Evolutionary conservation across 1,140 invertebrate species (phyloP).

Genomic region (Steinernema feltiae): DNA sequence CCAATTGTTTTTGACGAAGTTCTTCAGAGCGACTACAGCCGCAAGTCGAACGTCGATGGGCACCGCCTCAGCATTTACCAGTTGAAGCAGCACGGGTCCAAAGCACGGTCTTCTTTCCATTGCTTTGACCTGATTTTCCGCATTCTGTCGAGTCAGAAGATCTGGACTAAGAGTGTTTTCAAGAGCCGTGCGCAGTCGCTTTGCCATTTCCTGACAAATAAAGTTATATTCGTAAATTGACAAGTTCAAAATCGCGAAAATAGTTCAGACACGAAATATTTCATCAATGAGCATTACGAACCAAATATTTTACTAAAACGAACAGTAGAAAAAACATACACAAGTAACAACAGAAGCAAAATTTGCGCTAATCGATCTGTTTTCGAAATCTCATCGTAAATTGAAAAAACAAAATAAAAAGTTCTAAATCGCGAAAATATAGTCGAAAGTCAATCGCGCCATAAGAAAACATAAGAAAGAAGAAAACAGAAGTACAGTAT

Average conservation of each 20-base stretch:
- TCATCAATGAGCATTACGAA: too few species aligned
- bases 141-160: neutral
- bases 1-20: constrained; percentile 43
- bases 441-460: too few species aligned
- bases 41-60: constrained; percentile 40
- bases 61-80: neutral
- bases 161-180: neutral
- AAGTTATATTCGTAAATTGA: neutral
- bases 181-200: neutral
- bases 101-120: neutral
- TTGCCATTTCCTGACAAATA: neutral
- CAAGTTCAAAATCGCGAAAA: neutral
- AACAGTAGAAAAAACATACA: too few species aligned
- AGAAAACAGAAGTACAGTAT: too few species aligned
- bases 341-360: too few species aligned
- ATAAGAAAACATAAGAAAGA: too few species aligned
- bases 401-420: too few species aligned
- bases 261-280: neutral
- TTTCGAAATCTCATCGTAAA: neutral
- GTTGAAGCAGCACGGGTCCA: constrained; percentile 2
- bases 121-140: neutral
- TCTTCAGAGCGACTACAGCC: constrained; percentile 42
- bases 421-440: too few species aligned
- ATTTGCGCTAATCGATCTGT: neutral
- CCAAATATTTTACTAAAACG: too few species aligned